Percentiles rank a stretch among this genome's conserved stretches.
phyloP scores from a whole-genome alignment of 2,888 invertebrate species.

The Tuberolachnus salignus region DNA sequence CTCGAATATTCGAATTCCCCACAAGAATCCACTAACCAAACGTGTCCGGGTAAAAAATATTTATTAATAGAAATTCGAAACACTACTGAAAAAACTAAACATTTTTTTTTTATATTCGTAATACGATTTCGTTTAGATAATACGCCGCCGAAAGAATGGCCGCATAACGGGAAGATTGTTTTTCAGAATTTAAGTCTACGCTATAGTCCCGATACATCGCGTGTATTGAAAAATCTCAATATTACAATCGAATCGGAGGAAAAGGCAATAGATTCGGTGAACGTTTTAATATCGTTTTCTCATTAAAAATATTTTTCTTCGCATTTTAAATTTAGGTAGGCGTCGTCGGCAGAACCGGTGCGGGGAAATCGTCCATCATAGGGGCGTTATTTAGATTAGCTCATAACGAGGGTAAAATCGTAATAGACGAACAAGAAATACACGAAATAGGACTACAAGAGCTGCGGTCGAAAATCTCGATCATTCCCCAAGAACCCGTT shows the following conservation, averaged over 20 bases:
- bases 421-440: constrained; percentile 80
- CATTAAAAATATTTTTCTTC: background rate
- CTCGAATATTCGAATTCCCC: constrained; percentile 78
- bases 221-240: constrained; percentile 76
- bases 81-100: background rate
- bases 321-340: constrained; percentile 71
- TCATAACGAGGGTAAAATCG: constrained; percentile 76
- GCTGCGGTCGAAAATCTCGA: constrained; percentile 77
- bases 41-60: constrained; percentile 59
- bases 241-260: constrained; percentile 70
- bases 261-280: constrained; percentile 64
- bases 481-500: constrained; percentile 85
- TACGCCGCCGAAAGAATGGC: constrained; percentile 71
- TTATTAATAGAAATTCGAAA: background rate
- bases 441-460: constrained; percentile 74
- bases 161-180: constrained; percentile 71
- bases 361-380: constrained; percentile 81
- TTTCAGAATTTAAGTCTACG: constrained; percentile 74
- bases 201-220: constrained; percentile 74
- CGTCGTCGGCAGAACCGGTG: constrained; percentile 83
- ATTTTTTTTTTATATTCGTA: background rate
- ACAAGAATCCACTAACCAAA: constrained; percentile 63
- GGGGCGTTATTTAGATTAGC: constrained; percentile 82
- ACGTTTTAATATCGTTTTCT: background rate
- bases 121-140: constrained; percentile 61